Base-by-base conservation (phyloP, 2,888 invertebrate species). In the Tetropium fuscum region DNA sequence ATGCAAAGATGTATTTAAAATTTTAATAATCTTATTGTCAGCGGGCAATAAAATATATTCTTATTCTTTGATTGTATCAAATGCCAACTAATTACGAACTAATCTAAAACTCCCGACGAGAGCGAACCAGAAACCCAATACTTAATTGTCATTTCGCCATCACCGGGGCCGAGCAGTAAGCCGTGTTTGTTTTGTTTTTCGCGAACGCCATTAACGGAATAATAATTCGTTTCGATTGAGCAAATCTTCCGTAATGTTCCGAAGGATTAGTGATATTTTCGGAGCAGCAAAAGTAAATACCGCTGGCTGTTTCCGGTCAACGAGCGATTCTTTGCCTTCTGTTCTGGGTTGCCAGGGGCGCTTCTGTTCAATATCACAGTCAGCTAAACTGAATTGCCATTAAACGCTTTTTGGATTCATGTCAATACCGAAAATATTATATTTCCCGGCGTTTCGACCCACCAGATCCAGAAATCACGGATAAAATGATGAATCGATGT, bases 271-370 rank as follows among this genome's bases (percentile, higher is more conserved):
- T 56, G 51, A 63, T 70, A 68, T 68, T 64, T 61, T 62, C 63
- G 53, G 63, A 60, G 63, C 64, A 56, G 55, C 60, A 63, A 72
- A 69, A 68, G 68, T 72, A 70, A 71, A 72, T 68, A 69, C 55
- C n/a, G n/a, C n/a, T n/a, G n/a, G n/a, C n/a, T 51, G 66, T 72
- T 72, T 72, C 72, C 71, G 72, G 72, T 71, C 72, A 72, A 62
- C 58, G 70, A 65, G 60, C 65, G 69, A 71, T 70, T 71, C 70
- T 69, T 72, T 70, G 64, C 61, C n/a, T 69, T 65, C 69, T 59
- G 54, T 60, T 68, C 60, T 36, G 63, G n/a, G 47, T 51, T 61
- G 70, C 69, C 40, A 45, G 38, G 18, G 68, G 70, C 63, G 48
- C 58, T 61, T 58, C 58, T 58, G 64, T 66, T 66, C 69, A 70